Percentiles rank a stretch among this genome's conserved stretches.
phyloP scores from a whole-genome alignment of 2,113 vertebrate species.

The Ceratotherium simum region DNA sequence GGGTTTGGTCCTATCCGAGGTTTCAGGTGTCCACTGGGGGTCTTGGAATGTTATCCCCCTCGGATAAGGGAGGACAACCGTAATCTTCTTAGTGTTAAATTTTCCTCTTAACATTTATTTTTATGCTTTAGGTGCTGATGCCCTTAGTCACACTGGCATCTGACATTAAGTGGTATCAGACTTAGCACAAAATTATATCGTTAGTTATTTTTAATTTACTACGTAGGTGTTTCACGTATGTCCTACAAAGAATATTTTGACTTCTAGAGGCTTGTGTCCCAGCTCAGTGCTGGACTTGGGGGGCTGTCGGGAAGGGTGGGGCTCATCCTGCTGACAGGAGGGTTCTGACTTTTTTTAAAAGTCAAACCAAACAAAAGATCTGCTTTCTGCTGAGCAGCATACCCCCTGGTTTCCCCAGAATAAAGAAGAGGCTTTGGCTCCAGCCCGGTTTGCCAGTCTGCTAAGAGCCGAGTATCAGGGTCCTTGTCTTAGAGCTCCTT shows the following conservation, averaged over 20 bases:
- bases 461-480: neutral
- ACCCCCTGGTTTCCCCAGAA: neutral
- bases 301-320: neutral
- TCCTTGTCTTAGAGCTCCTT: neutral
- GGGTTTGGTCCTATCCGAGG: neutral
- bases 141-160: neutral
- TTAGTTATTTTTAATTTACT: neutral
- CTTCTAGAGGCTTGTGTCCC: neutral
- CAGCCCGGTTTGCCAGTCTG: neutral
- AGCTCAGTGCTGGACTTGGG: neutral
- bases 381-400: neutral
- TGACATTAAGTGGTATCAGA: neutral
- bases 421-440: neutral
- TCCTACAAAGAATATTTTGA: neutral
- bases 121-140: neutral
- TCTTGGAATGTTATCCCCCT: neutral
- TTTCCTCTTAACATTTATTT: neutral
- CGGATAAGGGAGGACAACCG: neutral
- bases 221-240: neutral
- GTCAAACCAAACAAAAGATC: neutral
- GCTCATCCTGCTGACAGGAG: neutral
- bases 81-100: neutral
- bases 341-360: slow-evolving; percentile 6
- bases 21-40: neutral
- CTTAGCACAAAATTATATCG: neutral